Conservation (phyloP, 2,888 invertebrate genomes). For the Nomada ruficornis region DNA sequence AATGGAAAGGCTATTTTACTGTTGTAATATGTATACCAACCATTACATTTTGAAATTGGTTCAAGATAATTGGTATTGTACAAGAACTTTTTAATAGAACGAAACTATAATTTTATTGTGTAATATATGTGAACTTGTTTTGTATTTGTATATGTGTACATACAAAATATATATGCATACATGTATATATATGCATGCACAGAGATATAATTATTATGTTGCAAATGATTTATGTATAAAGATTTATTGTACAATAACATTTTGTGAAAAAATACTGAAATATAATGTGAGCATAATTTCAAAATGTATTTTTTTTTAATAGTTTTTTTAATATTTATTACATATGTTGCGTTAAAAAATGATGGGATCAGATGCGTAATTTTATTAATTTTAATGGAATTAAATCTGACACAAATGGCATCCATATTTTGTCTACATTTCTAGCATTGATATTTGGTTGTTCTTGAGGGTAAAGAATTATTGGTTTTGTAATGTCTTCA, state of each 20-base stretch:
- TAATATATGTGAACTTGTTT: slow-evolving; percentile 21
- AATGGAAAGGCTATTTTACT: slow-evolving; percentile 10
- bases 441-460: slow-evolving; percentile 33
- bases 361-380: slow-evolving; percentile 1
- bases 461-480: slow-evolving; percentile 31
- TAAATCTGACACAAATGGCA: slow-evolving; percentile 51
- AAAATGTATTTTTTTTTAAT: slow-evolving; percentile 3
- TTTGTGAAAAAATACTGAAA: slow-evolving; percentile 39
- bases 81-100: slow-evolving; percentile 3
- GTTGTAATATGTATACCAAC: slow-evolving; percentile 8
- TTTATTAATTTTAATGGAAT: slow-evolving; percentile 58
- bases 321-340: slow-evolving; percentile 16
- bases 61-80: slow-evolving; percentile 8
- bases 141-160: slow-evolving; percentile 28
- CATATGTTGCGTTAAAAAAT: neutral
- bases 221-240: slow-evolving; percentile 35
- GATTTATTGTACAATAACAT: slow-evolving; percentile 38
- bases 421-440: slow-evolving; percentile 58
- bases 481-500: slow-evolving; percentile 54
- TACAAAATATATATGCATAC: slow-evolving; percentile 4
- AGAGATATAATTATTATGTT: slow-evolving; percentile 34
- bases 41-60: slow-evolving; percentile 5
- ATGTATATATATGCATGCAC: neutral
- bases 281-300: slow-evolving; percentile 25
- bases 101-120: slow-evolving; percentile 30